Evolutionary conservation across 2,113 vertebrate genomes (phyloP), one percentile per base, ranked within the genome.

Genomic region (Ammodytes dubius): DNA sequence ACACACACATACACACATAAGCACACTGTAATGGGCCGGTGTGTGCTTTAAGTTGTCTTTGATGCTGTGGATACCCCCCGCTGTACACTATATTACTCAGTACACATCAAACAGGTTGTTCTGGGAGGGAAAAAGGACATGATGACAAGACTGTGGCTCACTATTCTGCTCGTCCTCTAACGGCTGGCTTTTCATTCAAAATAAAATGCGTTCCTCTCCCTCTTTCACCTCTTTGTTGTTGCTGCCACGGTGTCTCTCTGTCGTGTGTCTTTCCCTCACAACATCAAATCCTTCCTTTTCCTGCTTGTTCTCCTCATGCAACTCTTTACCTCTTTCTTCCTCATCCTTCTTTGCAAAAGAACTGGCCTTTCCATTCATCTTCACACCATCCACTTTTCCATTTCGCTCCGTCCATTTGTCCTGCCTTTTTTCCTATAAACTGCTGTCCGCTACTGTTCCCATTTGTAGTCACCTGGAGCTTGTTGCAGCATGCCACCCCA

Each of bases 71-170:
- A 86, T 66, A 57, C 84, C 86, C 69, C 90, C 88, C 0, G 13
- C 89, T 88, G 88, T 65, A 90, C 73, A 54, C 66, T 81, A 75
- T 88, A 91, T 87, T 90, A 88, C 87, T 81, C 72, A 78, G 90
- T 74, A 83, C 87, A 91, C 87, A 89, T 92, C 89, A 91, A 91
- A 92, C 91, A 89, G 80, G 81, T 87, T 83, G 83, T 89, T 91
- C 79, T 78, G 70, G 70, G 50, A 87, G 66, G 79, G 85, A 88
- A 86, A 89, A 79, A 65, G 66, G 71, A 87, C 82, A 76, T 86
- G 81, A 88, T 91, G 83, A 91, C 83, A 92, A 87, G 58, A 88
- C 79, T 57, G 70, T 40, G 67, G 69, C 78, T 86, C 60, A 68
- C 57, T 74, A 80, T 83, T 87, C 82, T 83, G 66, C 81, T 89